Evolutionary conservation across 2,888 invertebrate species (phyloP), one percentile per base, ranked within the genome.

Genomic region (Scrobipalpa costella): DNA sequence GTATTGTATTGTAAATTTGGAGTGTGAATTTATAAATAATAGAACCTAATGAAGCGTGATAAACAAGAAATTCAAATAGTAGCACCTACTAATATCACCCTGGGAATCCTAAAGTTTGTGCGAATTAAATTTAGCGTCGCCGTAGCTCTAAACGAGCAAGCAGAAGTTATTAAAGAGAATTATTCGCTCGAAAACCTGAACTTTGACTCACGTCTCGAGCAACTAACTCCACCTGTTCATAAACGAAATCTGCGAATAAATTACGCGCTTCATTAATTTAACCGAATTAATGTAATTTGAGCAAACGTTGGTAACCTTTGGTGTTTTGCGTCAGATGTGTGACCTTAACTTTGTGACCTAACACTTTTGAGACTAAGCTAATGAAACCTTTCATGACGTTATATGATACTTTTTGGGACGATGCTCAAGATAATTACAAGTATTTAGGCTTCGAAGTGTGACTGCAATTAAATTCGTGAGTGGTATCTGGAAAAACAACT

Each of bases 201-300:
- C 44, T n/a, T 44, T 44, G 44, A 44, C 44, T 44, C n/a, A 44
- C 44, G 44, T 44, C 44, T 2, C 44, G n/a, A n/a, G 44, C 44
- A 44, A 44, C 44, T 44, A 44, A 44, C 15, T 44, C 44, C 44
- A 44, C 44, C 44, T 44, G n/a, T 44, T 44, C 44, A 44, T 44
- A 44, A n/a, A 44, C 44, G 44, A 44, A 44, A 44, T 44, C 44
- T 44, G 44, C 44, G 15, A 49, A 49, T 49, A 49, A 49, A 49
- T 44, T 44, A 44, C 49, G 21, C 50, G 21, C 50, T 21, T 21
- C 50, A 52, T 21, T n/a, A n/a, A n/a, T n/a, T 21, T 21, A 52
- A 21, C 21, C 19, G 21, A 52, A 52, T 52, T 21, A 52, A 52
- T 27, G 13, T 52, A 21, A 21, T 52, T 21, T 8, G 13, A 52